These are phyloP conservation scores for Danionella dracula DNA, from an alignment of 2,797 vertebrate species.

Conservation along the genomic window DNA sequence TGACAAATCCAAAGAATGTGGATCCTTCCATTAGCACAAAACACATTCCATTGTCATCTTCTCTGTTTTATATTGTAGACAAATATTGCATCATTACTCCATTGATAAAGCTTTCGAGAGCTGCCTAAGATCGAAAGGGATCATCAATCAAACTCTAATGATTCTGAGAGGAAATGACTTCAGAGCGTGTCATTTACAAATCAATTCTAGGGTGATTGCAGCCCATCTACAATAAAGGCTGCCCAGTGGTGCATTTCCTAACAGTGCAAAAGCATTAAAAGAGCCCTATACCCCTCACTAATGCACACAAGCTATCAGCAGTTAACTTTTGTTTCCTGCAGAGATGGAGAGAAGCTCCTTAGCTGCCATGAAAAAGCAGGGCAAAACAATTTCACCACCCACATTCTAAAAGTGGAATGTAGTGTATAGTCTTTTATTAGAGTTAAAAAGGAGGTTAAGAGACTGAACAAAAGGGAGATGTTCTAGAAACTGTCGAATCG, in stretches of 20 bases:
- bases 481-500: slow-evolving; percentile 25
- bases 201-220: slow-evolving; percentile 47
- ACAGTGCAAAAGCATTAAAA: slow-evolving; percentile 47
- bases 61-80: not conserved
- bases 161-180: slow-evolving; percentile 50
- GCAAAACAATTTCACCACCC: slow-evolving; percentile 42
- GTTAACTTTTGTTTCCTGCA: slow-evolving; percentile 42
- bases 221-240: slow-evolving; percentile 32
- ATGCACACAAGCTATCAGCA: slow-evolving; percentile 51
- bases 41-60: not conserved
- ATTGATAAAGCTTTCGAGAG: slow-evolving; percentile 5
- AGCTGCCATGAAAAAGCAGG: slow-evolving; percentile 37
- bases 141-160: slow-evolving; percentile 55
- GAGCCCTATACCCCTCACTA: slow-evolving; percentile 40
- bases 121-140: slow-evolving; percentile 34
- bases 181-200: slow-evolving; percentile 43
- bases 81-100: not conserved
- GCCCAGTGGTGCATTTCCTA: slow-evolving; percentile 47
- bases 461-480: slow-evolving; percentile 37
- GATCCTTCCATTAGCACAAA: not conserved
- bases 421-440: slow-evolving; percentile 44
- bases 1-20: not conserved
- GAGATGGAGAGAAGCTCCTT: slow-evolving; percentile 22
- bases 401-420: slow-evolving; percentile 45
- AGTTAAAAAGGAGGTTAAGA: slow-evolving; percentile 46